phyloP scores from a whole-genome alignment of 2,797 vertebrate genomes.

The Chiloscyllium punctatum region DNA sequence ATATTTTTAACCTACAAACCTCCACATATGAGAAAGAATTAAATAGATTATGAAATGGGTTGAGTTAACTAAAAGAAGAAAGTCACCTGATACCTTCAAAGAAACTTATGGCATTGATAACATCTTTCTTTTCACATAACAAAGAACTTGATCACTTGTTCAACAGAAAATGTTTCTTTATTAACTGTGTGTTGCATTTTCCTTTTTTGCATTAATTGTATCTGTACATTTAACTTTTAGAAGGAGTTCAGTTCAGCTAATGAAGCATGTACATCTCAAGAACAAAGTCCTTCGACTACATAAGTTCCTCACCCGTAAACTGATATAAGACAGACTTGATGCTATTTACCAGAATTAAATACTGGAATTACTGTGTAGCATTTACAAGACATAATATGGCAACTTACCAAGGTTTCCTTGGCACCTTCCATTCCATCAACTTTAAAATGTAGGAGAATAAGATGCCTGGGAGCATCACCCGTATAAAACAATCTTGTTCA shows the following conservation, averaged over 20 bases:
- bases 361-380: background rate
- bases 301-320: background rate
- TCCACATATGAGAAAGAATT: background rate
- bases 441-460: too few species aligned
- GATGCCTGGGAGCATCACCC: too few species aligned
- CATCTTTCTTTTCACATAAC: background rate
- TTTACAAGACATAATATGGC: too few species aligned
- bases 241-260: background rate
- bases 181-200: background rate
- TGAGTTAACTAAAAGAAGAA: background rate
- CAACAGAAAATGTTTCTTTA: background rate
- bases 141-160: background rate
- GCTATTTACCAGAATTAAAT: background rate
- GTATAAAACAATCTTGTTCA: too few species aligned
- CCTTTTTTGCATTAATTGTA: background rate
- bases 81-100: background rate
- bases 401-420: too few species aligned
- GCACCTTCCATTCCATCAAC: too few species aligned
- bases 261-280: background rate
- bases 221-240: background rate
- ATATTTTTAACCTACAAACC: background rate
- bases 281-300: background rate
- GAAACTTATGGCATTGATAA: background rate
- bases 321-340: background rate
- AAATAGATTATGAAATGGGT: background rate